A percentile compares a stretch with the other conserved stretches of the same genome.
Conservation (phyloP, 2,113 vertebrate genomes). For the Sula dactylatra region DNA sequence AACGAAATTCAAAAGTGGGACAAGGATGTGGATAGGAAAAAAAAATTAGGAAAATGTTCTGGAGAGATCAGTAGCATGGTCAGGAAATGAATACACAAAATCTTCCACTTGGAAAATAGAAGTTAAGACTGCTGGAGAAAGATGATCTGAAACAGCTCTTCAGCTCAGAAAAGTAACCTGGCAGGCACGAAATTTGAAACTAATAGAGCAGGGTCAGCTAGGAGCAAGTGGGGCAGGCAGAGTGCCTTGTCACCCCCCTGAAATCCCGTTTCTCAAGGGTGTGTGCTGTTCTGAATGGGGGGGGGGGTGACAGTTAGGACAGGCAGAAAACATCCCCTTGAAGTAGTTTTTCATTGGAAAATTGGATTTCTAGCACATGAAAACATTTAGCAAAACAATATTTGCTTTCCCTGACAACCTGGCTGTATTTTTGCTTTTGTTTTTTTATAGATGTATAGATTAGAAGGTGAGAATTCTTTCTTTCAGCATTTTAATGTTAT, state of each 20-base stretch:
- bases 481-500: neutral
- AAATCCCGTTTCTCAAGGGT: neutral
- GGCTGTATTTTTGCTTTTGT: neutral
- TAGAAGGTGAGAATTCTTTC: neutral
- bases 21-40: neutral
- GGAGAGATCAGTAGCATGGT: neutral
- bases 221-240: neutral
- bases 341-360: neutral
- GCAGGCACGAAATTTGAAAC: neutral
- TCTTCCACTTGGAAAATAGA: conserved; percentile 30
- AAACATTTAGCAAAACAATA: neutral
- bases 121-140: neutral
- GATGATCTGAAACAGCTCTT: neutral
- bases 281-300: neutral
- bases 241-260: neutral
- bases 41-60: neutral
- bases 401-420: conserved; percentile 9
- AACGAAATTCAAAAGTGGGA: neutral
- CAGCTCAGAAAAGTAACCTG: neutral
- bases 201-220: neutral
- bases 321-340: neutral
- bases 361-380: neutral
- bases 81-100: conserved; percentile 28
- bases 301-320: neutral
- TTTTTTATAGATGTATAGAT: neutral